phyloP scores from a whole-genome alignment of 2,113 vertebrate genomes.

The Condylura cristata region DNA sequence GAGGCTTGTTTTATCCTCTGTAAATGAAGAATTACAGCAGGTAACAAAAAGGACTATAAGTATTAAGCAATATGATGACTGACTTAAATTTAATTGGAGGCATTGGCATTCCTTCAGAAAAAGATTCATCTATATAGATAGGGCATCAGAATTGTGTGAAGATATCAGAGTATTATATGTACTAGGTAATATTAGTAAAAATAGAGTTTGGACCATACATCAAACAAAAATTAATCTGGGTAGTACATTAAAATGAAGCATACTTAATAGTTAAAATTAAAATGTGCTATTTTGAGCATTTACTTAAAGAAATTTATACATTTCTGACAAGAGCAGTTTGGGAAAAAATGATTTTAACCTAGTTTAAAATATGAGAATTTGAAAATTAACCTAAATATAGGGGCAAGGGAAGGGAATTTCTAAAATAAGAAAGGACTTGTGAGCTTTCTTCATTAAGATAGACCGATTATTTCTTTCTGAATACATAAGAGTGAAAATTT shows the following conservation, averaged over 20 bases:
- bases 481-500: conserved; percentile 35
- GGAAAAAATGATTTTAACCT: conserved; percentile 51
- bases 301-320: background rate
- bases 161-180: background rate
- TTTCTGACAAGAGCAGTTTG: conserved; percentile 45
- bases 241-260: conserved; percentile 24
- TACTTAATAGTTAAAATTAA: background rate
- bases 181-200: background rate
- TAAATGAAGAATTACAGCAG: background rate
- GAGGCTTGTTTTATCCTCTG: background rate
- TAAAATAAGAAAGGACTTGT: conserved; percentile 38
- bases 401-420: background rate
- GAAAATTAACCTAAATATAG: conserved; percentile 63
- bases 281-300: background rate
- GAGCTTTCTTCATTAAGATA: conserved; percentile 43
- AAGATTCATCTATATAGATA: background rate
- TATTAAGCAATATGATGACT: background rate
- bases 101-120: background rate
- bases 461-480: background rate
- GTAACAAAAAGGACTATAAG: background rate
- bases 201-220: background rate
- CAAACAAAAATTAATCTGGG: background rate
- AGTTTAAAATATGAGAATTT: conserved; percentile 54
- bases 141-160: background rate
- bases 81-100: background rate